Percentiles rank a stretch among this genome's conserved stretches.
Conservation (phyloP, 2,797 vertebrate genomes). For the Distichodus sexfasciatus region DNA sequence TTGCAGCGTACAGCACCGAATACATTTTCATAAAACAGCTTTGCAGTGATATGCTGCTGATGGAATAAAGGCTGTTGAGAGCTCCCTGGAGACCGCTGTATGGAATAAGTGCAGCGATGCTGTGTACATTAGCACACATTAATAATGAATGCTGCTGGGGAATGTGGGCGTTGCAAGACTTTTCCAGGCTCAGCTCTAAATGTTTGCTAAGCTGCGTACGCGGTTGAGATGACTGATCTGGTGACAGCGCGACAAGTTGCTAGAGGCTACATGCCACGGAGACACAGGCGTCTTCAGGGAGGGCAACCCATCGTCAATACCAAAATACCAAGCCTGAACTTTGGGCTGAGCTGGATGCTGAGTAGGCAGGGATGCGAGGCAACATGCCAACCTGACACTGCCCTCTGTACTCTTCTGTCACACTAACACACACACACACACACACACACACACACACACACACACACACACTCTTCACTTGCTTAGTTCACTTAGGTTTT, state of each 20-base stretch:
- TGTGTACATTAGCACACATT: slow-evolving; percentile 22
- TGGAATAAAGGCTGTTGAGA: neutral
- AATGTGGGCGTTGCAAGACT: slow-evolving; percentile 39
- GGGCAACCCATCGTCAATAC: slow-evolving; percentile 39
- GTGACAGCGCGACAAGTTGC: slow-evolving; percentile 43
- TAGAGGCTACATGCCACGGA: slow-evolving; percentile 34
- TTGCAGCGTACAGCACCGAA: too few relatives aligned
- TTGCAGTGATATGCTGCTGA: neutral
- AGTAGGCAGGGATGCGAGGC: slow-evolving; percentile 67
- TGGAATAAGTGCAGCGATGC: slow-evolving; percentile 2
- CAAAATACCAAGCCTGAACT: slow-evolving; percentile 30
- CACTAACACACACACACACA: neutral
- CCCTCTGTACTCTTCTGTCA: slow-evolving; percentile 45
- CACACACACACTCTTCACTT: slow-evolving; percentile 5
- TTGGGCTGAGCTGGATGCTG: slow-evolving; percentile 58
- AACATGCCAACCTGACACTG: slow-evolving; percentile 64
- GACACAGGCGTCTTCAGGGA: slow-evolving; percentile 40
- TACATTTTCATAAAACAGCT: too few relatives aligned
- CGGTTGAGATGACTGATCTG: slow-evolving; percentile 50
- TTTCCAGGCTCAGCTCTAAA: slow-evolving; percentile 44
- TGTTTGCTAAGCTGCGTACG: slow-evolving; percentile 31
- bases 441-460: neutral
- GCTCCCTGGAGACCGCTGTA: slow-evolving; percentile 7
- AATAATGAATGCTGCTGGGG: slow-evolving; percentile 45
- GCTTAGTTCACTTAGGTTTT: too few relatives aligned